A percentile compares a stretch with the other conserved stretches of the same genome.
Evolutionary conservation across 2,888 invertebrate species (phyloP).

Genomic region (Polyploca ridens): DNA sequence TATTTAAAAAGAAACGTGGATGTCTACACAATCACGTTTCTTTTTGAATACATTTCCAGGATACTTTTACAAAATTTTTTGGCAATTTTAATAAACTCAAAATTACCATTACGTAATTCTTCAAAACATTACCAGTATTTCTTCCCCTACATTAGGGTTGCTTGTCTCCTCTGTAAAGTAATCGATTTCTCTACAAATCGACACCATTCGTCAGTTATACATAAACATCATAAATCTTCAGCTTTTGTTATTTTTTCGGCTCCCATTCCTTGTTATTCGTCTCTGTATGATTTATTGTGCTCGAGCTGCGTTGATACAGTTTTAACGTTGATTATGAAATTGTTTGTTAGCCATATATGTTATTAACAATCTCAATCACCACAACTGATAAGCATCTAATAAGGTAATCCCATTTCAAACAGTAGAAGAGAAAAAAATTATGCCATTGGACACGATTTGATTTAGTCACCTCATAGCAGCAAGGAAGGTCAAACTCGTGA

Average conservation of each 20-base stretch:
- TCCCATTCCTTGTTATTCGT: slow-evolving; percentile 14
- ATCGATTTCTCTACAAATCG: slow-evolving; percentile 5
- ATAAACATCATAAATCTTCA: slow-evolving; percentile 67
- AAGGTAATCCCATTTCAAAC: too few species aligned
- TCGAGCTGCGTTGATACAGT: slow-evolving; percentile 9
- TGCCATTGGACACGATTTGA: too few species aligned
- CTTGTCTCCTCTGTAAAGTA: slow-evolving; percentile 23
- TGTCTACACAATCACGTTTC: too few species aligned
- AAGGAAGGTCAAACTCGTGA: too few species aligned
- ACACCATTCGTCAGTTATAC: slow-evolving; percentile 50
- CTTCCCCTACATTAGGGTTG: slow-evolving; percentile 31
- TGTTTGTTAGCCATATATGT: slow-evolving; percentile 2
- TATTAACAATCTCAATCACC: background rate
- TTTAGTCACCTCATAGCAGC: too few species aligned
- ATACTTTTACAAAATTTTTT: too few species aligned
- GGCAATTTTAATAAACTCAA: too few species aligned
- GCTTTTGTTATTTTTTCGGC: slow-evolving; percentile 1
- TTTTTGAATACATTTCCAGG: too few species aligned
- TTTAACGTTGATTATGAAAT: slow-evolving; percentile 9
- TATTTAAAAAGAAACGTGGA: too few species aligned
- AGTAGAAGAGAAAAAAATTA: too few species aligned
- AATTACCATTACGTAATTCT: background rate
- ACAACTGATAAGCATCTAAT: too few species aligned
- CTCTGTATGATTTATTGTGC: slow-evolving; percentile 13
- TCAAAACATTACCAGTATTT: slow-evolving; percentile 23